These are phyloP conservation scores for Macaria liturata DNA, from an alignment of 2,888 invertebrate species.

Conservation along the genomic window DNA sequence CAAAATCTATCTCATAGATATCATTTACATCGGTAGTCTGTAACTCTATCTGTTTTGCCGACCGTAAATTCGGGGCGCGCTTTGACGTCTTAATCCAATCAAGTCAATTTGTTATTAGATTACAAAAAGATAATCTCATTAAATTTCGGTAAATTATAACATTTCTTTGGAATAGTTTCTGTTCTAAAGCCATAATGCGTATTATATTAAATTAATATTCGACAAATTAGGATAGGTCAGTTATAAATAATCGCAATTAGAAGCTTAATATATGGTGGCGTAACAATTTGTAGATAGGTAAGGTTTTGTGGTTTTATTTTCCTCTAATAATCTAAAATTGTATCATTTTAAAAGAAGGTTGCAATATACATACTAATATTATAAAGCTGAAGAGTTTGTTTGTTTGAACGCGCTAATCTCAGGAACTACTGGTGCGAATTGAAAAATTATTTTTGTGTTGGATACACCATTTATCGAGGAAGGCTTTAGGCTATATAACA, in stretches of 20 bases:
- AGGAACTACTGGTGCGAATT: no score
- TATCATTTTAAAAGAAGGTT: no score
- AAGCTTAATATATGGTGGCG: slow-evolving; percentile 24
- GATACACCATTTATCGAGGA: no score
- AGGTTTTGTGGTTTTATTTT: slow-evolving; percentile 16
- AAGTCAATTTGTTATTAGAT: slow-evolving; percentile 68
- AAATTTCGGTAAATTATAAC: slow-evolving; percentile 59
- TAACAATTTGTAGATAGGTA: slow-evolving; percentile 27
- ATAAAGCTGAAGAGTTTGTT: no score
- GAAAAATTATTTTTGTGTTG: no score
- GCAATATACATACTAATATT: no score
- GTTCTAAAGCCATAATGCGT: slow-evolving; percentile 36
- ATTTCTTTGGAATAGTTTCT: slow-evolving; percentile 46
- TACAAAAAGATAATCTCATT: slow-evolving; percentile 58
- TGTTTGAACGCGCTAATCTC: no score
- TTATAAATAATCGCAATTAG: slow-evolving; percentile 45
- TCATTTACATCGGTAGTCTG: slow-evolving; percentile 48
- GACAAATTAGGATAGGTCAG: slow-evolving; percentile 69
- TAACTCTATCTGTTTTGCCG: slow-evolving; percentile 70
- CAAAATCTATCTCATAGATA: slow-evolving; percentile 38
- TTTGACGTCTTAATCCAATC: slow-evolving; percentile 82
- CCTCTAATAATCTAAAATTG: no score
- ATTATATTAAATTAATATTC: slow-evolving; percentile 62
- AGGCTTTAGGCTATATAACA: no score
- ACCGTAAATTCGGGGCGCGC: slow-evolving; percentile 63